Percentiles rank a stretch among this genome's conserved stretches.
These are phyloP conservation scores for Simalia tracyae DNA, from an alignment of 2,797 vertebrate species.

Conservation along the genomic window DNA sequence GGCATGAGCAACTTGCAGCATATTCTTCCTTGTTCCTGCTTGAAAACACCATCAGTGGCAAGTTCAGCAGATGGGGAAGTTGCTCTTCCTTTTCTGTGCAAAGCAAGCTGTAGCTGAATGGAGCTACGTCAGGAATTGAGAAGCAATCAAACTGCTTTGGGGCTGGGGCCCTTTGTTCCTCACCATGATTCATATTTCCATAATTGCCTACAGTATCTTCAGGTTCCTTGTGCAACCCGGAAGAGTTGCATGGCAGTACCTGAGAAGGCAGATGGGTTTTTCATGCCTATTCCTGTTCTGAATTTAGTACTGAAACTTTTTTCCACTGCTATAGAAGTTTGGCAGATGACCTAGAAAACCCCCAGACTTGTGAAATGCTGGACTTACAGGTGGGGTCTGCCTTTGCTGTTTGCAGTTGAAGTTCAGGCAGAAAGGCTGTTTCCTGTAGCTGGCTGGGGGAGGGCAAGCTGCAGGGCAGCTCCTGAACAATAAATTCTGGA, in stretches of 20 bases:
- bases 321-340: slow-evolving; percentile 12
- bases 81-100: not conserved
- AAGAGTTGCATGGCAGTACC: not conserved
- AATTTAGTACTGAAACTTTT: slow-evolving; percentile 27
- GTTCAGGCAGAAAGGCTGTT: slow-evolving; percentile 50
- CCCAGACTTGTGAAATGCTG: slow-evolving; percentile 72
- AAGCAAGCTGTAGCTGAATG: not conserved
- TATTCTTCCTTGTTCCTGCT: not conserved
- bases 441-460: not conserved
- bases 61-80: not conserved
- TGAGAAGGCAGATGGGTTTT: not conserved
- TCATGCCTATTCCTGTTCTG: not conserved
- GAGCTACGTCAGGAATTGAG: not conserved
- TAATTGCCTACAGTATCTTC: not conserved
- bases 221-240: not conserved
- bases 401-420: slow-evolving; percentile 59
- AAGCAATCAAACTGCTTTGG: not conserved
- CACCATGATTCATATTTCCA: not conserved
- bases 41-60: not conserved
- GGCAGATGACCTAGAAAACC: slow-evolving; percentile 41
- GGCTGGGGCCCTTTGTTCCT: not conserved
- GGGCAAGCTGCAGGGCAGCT: slow-evolving; percentile 26
- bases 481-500: slow-evolving; percentile 59
- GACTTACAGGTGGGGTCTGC: slow-evolving; percentile 74
- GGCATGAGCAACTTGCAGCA: not conserved